phyloP scores from a whole-genome alignment of 2,113 vertebrate species.

The Ptychochromis oligacanthus region DNA sequence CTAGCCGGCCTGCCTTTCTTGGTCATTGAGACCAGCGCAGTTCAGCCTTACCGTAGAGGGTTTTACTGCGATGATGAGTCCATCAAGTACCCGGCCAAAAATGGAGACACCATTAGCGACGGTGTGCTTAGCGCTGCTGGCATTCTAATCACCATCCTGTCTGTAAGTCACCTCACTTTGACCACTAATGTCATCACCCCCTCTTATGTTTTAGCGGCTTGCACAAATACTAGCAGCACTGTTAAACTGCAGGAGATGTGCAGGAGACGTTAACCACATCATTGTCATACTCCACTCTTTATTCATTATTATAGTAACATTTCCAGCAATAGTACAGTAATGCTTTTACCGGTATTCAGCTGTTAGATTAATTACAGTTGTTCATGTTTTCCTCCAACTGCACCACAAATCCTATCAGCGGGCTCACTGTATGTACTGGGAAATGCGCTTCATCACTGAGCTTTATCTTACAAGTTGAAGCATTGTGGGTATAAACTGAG shows the following conservation, averaged over 20 bases:
- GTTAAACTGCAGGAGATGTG: background rate
- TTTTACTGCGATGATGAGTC: constrained; percentile 95
- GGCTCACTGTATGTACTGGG: background rate
- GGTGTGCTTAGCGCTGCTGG: constrained; percentile 92
- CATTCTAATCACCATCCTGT: constrained; percentile 92
- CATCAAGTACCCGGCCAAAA: constrained; percentile 93
- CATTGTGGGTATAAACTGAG: constrained; percentile 11
- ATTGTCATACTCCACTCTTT: background rate
- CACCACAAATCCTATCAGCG: background rate
- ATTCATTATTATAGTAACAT: background rate
- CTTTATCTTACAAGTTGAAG: constrained; percentile 18
- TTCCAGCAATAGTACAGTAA: background rate
- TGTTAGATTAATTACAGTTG: background rate
- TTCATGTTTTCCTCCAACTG: background rate
- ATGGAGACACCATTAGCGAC: constrained; percentile 92
- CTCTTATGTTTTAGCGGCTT: constrained; percentile 78
- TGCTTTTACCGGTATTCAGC: background rate
- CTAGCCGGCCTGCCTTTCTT: constrained; percentile 94
- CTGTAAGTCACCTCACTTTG: constrained; percentile 83
- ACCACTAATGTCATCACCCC: constrained; percentile 64
- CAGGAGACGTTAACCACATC: background rate
- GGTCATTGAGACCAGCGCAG: constrained; percentile 94
- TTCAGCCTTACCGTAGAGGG: constrained; percentile 88
- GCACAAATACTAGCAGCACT: constrained; percentile 80
- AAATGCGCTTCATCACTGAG: background rate